Conservation (phyloP, 64 coral and sea anemone species). For the Dendrophyllia cribrosa region DNA sequence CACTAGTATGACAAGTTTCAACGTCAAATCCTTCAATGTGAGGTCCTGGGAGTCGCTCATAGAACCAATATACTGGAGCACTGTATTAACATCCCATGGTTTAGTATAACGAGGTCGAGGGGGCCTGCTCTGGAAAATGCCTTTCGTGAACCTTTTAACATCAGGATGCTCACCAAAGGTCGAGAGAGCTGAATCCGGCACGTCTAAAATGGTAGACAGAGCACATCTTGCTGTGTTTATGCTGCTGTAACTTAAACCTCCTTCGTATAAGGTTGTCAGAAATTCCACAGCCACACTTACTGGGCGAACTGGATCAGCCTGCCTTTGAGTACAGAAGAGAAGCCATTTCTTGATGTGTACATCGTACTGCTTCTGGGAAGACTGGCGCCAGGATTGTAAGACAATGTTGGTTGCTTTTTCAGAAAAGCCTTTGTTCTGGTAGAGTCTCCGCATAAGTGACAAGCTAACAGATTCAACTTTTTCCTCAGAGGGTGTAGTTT, state of each 20-base stretch:
- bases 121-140: conserved; percentile 27
- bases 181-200: background rate
- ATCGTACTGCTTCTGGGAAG: conserved; percentile 57
- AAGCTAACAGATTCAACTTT: conserved; percentile 47
- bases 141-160: conserved; percentile 62
- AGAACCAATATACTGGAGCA: conserved; percentile 13
- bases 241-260: conserved; percentile 47
- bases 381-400: conserved; percentile 44
- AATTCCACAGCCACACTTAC: conserved; percentile 48
- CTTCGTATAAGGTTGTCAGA: conserved; percentile 37
- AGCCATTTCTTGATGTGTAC: conserved; percentile 66
- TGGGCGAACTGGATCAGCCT: conserved; percentile 51
- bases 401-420: conserved; percentile 44
- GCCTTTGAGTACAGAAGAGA: conserved; percentile 70
- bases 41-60: no score
- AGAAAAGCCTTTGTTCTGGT: conserved; percentile 51
- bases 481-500: conserved; percentile 24
- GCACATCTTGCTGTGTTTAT: conserved; percentile 65
- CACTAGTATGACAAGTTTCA: conserved; percentile 50
- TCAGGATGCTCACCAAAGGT: conserved; percentile 16
- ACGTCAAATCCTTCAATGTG: background rate
- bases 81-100: conserved; percentile 35
- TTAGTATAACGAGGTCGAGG: conserved; percentile 37
- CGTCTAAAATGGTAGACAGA: conserved; percentile 37
- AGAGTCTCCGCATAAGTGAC: conserved; percentile 56